Conservation (phyloP, 1,140 invertebrate genomes). For the Marisa cornuarietis region DNA sequence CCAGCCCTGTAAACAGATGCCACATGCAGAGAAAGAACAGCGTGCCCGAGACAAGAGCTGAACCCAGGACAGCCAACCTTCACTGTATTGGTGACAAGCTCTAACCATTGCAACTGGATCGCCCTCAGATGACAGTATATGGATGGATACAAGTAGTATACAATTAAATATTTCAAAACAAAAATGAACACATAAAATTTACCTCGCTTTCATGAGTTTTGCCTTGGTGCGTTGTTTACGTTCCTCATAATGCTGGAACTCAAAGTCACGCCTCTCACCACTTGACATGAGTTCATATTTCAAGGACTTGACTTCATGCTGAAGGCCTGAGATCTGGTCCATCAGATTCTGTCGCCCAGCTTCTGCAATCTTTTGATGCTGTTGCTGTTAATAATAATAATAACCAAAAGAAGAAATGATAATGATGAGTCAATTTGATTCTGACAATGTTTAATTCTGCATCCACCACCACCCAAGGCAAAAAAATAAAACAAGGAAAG, state of each 20-base stretch:
- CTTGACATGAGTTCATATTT: constrained; percentile 55
- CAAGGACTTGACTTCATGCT: constrained; percentile 55
- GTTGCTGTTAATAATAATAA: background rate
- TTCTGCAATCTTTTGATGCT: constrained; percentile 53
- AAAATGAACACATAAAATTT: constrained; percentile 3
- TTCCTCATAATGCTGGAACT: constrained; percentile 57
- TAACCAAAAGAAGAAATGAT: too few relatives aligned
- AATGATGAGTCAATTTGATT: background rate
- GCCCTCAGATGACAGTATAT: too few relatives aligned
- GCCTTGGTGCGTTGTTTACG: constrained; percentile 57
- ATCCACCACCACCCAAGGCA: background rate
- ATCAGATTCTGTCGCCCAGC: constrained; percentile 50
- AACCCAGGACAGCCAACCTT: too few relatives aligned
- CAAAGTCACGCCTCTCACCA: constrained; percentile 54
- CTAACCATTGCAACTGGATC: too few relatives aligned
- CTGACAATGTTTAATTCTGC: background rate
- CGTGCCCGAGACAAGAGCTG: too few relatives aligned
- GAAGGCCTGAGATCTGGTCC: constrained; percentile 55
- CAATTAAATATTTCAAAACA: background rate
- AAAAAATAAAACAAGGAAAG: background rate
- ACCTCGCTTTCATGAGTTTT: constrained; percentile 63
- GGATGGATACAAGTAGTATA: too few relatives aligned
- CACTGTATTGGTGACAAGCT: too few relatives aligned
- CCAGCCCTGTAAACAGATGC: too few relatives aligned
- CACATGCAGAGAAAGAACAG: too few relatives aligned